Evolutionary conservation across 2,113 vertebrate genomes (phyloP), one percentile per base, ranked within the genome.

Genomic region (Camarhynchus parvulus): DNA sequence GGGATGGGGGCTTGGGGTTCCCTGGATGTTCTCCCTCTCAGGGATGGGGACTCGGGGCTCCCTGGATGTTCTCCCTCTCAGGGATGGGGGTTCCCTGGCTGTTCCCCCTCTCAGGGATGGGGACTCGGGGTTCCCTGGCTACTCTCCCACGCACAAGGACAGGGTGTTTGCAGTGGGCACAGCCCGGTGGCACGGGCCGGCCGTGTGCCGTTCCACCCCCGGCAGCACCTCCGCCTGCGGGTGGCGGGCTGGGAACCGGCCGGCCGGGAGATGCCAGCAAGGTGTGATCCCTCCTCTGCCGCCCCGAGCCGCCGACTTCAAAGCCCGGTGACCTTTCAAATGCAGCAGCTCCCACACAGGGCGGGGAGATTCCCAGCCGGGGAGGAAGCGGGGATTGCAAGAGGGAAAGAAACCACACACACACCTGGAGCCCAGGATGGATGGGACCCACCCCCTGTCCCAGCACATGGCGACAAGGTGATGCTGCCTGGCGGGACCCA

Each of bases 321-420:
- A 93, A 96, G 95, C 83, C 41, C 3, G 5, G 15, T 14, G 74
- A 86, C 79, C 87, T 95, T 92, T 94, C 82, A 94, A 87, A 93
- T 94, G 93, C 77, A 80, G 55, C 11, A 0, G 68, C 90, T 77
- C 44, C 73, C 13, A n/a, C 59, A 7, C 41, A 0, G 78, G 68
- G 83, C 6, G 6, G 67, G 66, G 94, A 67, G 42, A 15, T 30
- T 74, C 87, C 37, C 56, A 69, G 86, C 11, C 2, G 1, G 41
- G 64, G 75, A 76, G 75, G 75, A 93, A 91, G 70, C 2, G 0
- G 30, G 49, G 47, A n/a, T 8, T 3, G 17, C 2, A 0, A 58
- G 17, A 21, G 23, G 16, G 42, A 9, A 30, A 16, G 39, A 13
- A 50, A 30, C 20, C 5, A 0, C 9, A 7, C 58, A 7, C 58